Evolutionary conservation across 2,888 invertebrate species (phyloP), one percentile per base, ranked within the genome.

Genomic region (Ryuthela nishihirai): DNA sequence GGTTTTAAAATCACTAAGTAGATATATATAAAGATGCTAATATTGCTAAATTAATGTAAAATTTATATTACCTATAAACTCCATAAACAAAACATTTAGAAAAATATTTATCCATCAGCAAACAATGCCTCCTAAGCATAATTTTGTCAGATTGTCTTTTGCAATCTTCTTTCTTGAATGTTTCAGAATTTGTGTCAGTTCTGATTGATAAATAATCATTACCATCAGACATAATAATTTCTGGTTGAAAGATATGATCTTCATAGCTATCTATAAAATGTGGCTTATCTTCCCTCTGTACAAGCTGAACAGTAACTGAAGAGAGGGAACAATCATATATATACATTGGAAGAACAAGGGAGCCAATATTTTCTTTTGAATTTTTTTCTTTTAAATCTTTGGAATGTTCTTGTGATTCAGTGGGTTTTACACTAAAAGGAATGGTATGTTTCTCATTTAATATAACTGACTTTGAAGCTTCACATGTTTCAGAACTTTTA

Each of bases 311-410:
- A 3, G 81, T 81, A 29, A 85, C 71, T 55, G 78, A 73, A 21
- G 79, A 76, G 40, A 82, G 72, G 2, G 82, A 80, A 70, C 84
- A 84, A 70, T 84, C 83, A 68, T 83, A 85, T n/a, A 83, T 78
- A 68, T 83, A 85, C 50, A 85, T 73, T 0, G 85, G 85, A 35
- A 81, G 70, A 18, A 76, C 72, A 24, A 78, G 64, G 4, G 72
- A 69, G 6, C 71, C 72, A 59, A 25, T 6, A 9, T 23, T n/a
- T 23, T 35, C 3, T 21, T 3, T 1, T 34, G n/a, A 32, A 12
- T 17, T 4, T 24, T 25, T 7, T 26, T 4, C 12, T 10, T 5
- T 38, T 38, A 17, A n/a, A n/a, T n/a, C n/a, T n/a, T n/a, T n/a
- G n/a, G n/a, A n/a, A n/a, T n/a, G n/a, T n/a, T n/a, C n/a, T n/a